A percentile compares a stretch with the other conserved stretches of the same genome.
These are phyloP conservation scores for Progne subis DNA, from an alignment of 2,113 vertebrate species.

Conservation along the genomic window DNA sequence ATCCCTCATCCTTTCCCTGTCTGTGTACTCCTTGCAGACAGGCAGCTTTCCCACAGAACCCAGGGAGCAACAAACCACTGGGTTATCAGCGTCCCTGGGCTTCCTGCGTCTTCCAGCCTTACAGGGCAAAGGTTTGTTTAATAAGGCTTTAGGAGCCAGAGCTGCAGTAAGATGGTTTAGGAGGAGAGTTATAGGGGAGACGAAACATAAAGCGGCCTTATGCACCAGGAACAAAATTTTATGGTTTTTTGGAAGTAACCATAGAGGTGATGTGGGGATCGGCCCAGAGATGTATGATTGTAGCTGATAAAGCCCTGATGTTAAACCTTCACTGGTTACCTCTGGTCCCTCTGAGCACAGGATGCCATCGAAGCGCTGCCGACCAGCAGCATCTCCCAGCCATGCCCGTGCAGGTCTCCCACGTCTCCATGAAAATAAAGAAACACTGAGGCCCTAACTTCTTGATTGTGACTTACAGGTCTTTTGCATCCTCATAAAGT, in stretches of 20 bases:
- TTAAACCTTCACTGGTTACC: neutral
- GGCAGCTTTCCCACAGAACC: neutral
- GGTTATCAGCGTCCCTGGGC: neutral
- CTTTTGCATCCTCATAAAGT: neutral
- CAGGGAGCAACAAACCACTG: neutral
- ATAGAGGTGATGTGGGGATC: neutral
- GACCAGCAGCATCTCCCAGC: neutral
- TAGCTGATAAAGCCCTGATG: neutral
- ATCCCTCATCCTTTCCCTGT: neutral
- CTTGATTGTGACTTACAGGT: neutral
- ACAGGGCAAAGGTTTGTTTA: slow-evolving; percentile 49
- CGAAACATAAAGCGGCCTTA: neutral
- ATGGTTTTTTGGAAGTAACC: neutral
- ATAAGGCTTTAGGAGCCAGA: neutral
- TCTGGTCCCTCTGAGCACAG: neutral
- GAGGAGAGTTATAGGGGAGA: neutral
- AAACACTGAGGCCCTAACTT: neutral
- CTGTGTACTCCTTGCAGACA: neutral
- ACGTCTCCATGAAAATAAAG: accelerated
- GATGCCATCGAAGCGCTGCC: accelerated
- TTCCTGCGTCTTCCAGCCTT: neutral
- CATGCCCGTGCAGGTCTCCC: accelerated
- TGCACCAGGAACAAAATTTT: neutral
- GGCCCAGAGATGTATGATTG: accelerated
- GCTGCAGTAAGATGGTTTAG: neutral